Evolutionary conservation across 2,797 vertebrate species (phyloP).

Genomic region (Esox masquinongy): DNA sequence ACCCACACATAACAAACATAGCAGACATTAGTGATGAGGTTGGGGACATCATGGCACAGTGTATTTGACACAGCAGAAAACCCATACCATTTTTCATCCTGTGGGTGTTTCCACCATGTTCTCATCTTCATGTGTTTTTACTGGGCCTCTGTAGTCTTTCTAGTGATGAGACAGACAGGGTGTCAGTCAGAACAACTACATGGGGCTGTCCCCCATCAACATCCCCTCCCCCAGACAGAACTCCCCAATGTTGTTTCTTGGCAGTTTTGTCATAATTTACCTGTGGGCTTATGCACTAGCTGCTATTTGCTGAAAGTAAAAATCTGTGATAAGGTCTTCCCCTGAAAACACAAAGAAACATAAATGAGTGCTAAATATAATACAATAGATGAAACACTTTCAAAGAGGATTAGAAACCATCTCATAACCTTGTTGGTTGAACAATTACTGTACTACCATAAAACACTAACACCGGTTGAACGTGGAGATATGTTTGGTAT

Average conservation of each 20-base stretch:
- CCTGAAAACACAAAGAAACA: not conserved
- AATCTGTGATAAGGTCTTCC: not conserved
- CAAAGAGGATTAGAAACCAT: not conserved
- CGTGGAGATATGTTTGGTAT: slow-evolving; percentile 2
- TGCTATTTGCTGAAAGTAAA: not conserved
- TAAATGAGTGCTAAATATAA: not conserved
- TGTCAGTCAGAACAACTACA: not conserved
- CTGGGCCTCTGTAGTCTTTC: not conserved
- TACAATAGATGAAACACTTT: not conserved
- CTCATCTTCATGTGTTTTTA: not conserved
- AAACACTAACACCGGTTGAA: not conserved
- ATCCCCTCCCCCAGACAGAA: not conserved
- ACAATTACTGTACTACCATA: not conserved
- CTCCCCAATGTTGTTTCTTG: slow-evolving; percentile 2
- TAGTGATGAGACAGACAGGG: slow-evolving; percentile 1
- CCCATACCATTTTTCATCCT: slow-evolving; percentile 1
- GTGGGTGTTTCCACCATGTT: not conserved
- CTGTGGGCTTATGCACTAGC: not conserved
- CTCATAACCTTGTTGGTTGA: not conserved
- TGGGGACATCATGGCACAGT: slow-evolving; percentile 10
- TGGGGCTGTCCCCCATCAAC: slow-evolving; percentile 7
- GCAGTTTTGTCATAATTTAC: not conserved
- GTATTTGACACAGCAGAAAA: slow-evolving; percentile 22
- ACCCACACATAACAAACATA: slow-evolving; percentile 1
- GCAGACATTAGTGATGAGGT: slow-evolving; percentile 12